Conservation (phyloP, 2,113 vertebrate species). For the Dendropsophus ebraccatus region DNA sequence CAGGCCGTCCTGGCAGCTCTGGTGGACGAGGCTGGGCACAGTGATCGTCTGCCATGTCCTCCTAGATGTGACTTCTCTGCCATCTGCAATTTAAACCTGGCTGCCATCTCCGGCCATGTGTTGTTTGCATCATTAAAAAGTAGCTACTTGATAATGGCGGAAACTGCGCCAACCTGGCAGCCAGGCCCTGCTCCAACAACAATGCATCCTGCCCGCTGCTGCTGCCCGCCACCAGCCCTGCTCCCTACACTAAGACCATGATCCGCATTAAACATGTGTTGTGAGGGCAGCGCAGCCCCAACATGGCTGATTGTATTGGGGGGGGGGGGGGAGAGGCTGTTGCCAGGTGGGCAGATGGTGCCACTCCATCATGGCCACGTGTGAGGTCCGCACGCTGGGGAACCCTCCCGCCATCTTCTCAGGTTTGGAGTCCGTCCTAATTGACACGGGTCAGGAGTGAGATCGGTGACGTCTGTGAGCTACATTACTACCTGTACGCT, state of each 20-base stretch:
- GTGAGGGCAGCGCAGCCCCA: neutral
- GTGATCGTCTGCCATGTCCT: neutral
- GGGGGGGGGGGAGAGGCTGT: neutral
- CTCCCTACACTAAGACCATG: neutral
- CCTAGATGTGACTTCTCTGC: neutral
- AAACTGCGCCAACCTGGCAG: neutral
- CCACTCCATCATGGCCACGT: neutral
- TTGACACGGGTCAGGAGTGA: neutral
- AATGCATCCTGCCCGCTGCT: neutral
- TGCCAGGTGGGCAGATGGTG: conserved; percentile 10
- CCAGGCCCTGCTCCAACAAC: neutral
- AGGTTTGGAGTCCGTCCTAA: conserved; percentile 13
- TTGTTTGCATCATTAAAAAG: conserved; percentile 32
- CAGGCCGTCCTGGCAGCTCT: neutral
- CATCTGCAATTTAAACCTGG: conserved; percentile 15
- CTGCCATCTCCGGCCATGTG: neutral
- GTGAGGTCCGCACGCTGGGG: neutral
- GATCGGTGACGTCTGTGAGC: neutral
- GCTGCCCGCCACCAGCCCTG: neutral
- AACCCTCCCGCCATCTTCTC: neutral
- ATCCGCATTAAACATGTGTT: neutral
- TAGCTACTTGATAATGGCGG: neutral
- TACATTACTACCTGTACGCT: neutral
- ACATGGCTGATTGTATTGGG: conserved; percentile 1
- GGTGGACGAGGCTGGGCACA: neutral